Percentiles rank a stretch among this genome's conserved stretches.
Conservation (phyloP, 2,797 vertebrate species). For the Sebastolobus altivelis region DNA sequence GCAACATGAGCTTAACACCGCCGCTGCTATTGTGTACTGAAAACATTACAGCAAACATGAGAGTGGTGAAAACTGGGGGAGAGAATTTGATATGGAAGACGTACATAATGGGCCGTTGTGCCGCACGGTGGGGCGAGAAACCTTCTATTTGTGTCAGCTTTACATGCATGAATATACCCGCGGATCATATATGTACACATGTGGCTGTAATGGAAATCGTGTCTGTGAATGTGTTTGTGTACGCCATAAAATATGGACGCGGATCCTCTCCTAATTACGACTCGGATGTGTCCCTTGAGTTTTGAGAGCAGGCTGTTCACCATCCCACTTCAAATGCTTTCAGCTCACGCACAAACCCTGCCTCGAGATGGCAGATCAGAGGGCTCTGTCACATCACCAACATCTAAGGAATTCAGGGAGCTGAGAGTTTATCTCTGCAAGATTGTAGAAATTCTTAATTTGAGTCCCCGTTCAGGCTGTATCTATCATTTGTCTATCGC, state of each 20-base stretch:
- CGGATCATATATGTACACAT: slow-evolving; percentile 15
- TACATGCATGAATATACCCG: slow-evolving; percentile 3
- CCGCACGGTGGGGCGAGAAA: slow-evolving; percentile 38
- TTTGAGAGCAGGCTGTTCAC: slow-evolving; percentile 59
- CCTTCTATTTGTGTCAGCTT: slow-evolving; percentile 38
- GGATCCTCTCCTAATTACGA: slow-evolving; percentile 61
- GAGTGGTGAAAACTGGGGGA: slow-evolving; percentile 59
- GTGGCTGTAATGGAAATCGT: slow-evolving; percentile 41
- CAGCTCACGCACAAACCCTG: slow-evolving; percentile 44
- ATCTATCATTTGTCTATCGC: background rate
- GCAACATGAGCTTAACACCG: slow-evolving; percentile 78
- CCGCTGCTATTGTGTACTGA: slow-evolving; percentile 74
- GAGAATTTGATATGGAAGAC: slow-evolving; percentile 71
- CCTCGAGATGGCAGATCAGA: slow-evolving; percentile 58
- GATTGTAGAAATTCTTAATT: slow-evolving; percentile 38
- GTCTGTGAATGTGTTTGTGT: slow-evolving; percentile 38
- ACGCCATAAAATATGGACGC: slow-evolving; percentile 53
- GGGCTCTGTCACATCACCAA: slow-evolving; percentile 47
- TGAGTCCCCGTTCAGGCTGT: background rate
- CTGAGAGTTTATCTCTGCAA: slow-evolving; percentile 25
- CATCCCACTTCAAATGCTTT: slow-evolving; percentile 62
- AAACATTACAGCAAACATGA: slow-evolving; percentile 77
- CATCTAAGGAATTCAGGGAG: slow-evolving; percentile 51
- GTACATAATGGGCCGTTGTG: slow-evolving; percentile 66
- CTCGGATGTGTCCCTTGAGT: slow-evolving; percentile 59